Percentiles rank a stretch among this genome's conserved stretches.
These are phyloP conservation scores for Orthosia gothica DNA, from an alignment of 2,888 invertebrate genomes.

Conservation along the genomic window DNA sequence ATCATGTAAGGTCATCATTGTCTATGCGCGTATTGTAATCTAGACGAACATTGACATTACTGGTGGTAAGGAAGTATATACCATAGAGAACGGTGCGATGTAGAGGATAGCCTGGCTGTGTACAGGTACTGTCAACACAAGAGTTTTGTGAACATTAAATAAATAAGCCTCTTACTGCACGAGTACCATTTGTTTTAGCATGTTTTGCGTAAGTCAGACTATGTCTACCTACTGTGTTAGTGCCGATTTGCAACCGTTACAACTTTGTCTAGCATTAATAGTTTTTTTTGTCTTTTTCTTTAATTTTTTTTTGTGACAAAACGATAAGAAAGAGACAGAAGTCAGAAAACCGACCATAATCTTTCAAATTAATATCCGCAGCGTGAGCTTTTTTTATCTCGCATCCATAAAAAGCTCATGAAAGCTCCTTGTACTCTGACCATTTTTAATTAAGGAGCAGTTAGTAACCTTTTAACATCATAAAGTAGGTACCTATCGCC, in stretches of 20 bases:
- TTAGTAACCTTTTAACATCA: conserved; percentile 16
- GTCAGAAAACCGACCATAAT: neutral
- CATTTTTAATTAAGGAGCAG: conserved; percentile 37
- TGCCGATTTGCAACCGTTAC: neutral
- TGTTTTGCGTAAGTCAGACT: neutral
- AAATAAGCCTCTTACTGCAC: neutral
- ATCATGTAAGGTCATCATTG: conserved; percentile 66
- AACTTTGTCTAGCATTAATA: neutral
- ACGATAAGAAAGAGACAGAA: neutral
- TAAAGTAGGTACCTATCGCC: conserved; percentile 38
- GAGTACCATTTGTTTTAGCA: neutral
- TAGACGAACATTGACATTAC: conserved; percentile 50
- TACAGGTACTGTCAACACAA: neutral
- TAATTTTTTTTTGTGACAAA: neutral
- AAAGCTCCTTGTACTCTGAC: neutral
- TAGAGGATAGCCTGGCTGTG: neutral
- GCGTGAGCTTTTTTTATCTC: conserved; percentile 6
- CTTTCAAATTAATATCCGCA: conserved; percentile 8
- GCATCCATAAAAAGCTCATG: neutral
- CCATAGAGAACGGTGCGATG: conserved; percentile 19
- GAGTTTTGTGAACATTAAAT: neutral
- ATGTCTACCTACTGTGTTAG: too few species aligned
- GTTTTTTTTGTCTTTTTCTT: too few species aligned
- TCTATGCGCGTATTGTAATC: conserved; percentile 50
- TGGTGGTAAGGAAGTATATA: conserved; percentile 8